Evolutionary conservation across 2,797 vertebrate species (phyloP).

Genomic region (Amazona ochrocephala): DNA sequence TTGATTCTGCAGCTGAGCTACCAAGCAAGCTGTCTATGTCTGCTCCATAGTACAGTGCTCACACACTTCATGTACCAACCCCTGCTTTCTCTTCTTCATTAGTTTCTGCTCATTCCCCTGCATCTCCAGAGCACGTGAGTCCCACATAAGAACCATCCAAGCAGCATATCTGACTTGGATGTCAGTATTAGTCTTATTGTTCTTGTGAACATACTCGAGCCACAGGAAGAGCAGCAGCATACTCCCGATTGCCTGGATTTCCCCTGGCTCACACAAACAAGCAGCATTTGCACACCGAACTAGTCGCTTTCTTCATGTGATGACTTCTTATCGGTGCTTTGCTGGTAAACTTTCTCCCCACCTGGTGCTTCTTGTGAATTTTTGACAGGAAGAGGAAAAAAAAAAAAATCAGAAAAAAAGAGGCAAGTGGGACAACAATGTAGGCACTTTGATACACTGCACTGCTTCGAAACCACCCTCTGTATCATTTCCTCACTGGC

Average conservation of each 20-base stretch:
- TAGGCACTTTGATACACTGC: not conserved
- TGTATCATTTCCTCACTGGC: not conserved
- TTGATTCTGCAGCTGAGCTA: not conserved
- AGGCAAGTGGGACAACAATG: not conserved
- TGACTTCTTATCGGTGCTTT: not conserved
- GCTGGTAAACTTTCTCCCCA: not conserved
- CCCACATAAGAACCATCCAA: not conserved
- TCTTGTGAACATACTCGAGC: not conserved
- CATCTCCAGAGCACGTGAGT: accelerated
- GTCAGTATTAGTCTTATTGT: not conserved
- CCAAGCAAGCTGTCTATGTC: not conserved
- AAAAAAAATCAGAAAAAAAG: not conserved
- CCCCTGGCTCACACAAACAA: not conserved
- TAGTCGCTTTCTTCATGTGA: not conserved
- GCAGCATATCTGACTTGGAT: not conserved
- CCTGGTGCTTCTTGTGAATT: not conserved
- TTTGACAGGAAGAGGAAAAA: not conserved
- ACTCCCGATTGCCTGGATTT: not conserved
- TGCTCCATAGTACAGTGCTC: not conserved
- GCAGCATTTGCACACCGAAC: not conserved
- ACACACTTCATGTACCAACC: not conserved
- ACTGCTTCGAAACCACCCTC: not conserved
- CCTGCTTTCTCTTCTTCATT: not conserved
- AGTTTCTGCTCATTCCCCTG: not conserved
- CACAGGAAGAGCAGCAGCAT: not conserved